Percentiles rank a stretch among this genome's conserved stretches.
phyloP scores from a whole-genome alignment of 2,888 invertebrate species.

The Tryphoninae sp. region DNA sequence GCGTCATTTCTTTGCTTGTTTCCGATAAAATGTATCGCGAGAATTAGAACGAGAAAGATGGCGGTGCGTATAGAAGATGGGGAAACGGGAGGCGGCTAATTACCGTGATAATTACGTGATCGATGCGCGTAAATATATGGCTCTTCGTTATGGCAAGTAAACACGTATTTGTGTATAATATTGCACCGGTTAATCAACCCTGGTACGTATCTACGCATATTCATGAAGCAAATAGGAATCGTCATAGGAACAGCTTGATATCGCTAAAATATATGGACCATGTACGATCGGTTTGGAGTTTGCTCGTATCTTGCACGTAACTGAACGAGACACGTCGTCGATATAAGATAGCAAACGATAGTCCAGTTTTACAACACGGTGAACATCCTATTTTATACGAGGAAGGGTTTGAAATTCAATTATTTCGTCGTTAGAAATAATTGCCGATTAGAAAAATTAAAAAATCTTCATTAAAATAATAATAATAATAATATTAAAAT shows the following conservation, averaged over 20 bases:
- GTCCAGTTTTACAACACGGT: no score
- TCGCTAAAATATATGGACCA: no score
- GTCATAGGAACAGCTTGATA: not conserved
- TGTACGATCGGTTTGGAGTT: no score
- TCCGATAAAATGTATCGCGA: constrained; percentile 12
- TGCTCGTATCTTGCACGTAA: no score
- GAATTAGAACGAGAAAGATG: not conserved
- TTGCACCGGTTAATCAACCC: not conserved
- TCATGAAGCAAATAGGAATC: constrained; percentile 36
- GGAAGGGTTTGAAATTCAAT: no score
- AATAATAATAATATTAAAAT: no score
- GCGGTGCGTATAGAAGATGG: not conserved
- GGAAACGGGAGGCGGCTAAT: constrained; percentile 35
- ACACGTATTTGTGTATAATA: constrained; percentile 22
- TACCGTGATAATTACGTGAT: constrained; percentile 72
- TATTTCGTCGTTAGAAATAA: no score
- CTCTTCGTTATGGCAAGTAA: constrained; percentile 28
- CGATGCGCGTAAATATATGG: constrained; percentile 71
- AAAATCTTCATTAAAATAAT: no score
- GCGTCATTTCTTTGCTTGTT: constrained; percentile 13
- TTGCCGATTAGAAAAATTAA: no score
- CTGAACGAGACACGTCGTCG: no score
- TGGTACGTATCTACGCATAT: constrained; percentile 20
- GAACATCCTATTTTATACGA: no score
- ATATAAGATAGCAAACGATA: no score